Evolutionary conservation across 1,140 invertebrate genomes (phyloP).

Genomic region (Hylaeus anthracinus): DNA sequence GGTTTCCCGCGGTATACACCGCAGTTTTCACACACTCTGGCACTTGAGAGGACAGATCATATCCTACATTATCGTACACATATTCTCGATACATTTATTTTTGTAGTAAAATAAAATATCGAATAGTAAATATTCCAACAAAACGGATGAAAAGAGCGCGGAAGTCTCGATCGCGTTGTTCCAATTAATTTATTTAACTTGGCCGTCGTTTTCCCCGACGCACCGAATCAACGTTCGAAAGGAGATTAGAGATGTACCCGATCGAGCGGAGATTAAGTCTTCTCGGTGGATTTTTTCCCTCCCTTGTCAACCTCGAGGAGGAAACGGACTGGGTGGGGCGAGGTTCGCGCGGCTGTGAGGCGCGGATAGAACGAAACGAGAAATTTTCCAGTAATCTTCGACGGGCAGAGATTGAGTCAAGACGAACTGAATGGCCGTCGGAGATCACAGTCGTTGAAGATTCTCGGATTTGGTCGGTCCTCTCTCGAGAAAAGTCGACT

Average conservation of each 20-base stretch:
- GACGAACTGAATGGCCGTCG: slow-evolving; percentile 51
- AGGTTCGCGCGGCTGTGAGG: slow-evolving; percentile 8
- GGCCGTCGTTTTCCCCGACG: slow-evolving; percentile 27
- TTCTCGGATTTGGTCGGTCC: slow-evolving; percentile 44
- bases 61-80: too few relatives aligned
- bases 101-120: too few relatives aligned
- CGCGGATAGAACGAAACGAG: slow-evolving; percentile 47
- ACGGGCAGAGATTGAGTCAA: slow-evolving; percentile 52
- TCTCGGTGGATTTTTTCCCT: neutral
- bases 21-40: too few relatives aligned
- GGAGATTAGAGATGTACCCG: slow-evolving; percentile 62
- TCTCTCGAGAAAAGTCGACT: slow-evolving; percentile 18
- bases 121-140: too few relatives aligned
- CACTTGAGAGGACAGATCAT: too few relatives aligned
- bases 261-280: slow-evolving; percentile 60
- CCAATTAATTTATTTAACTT: slow-evolving; percentile 55
- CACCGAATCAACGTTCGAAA: slow-evolving; percentile 31
- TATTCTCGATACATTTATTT: too few relatives aligned
- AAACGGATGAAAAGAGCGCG: neutral
- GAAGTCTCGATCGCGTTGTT: slow-evolving; percentile 11
- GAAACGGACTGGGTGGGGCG: neutral
- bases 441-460: slow-evolving; percentile 49
- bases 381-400: slow-evolving; percentile 66
- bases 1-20: too few relatives aligned
- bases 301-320: neutral